Evolutionary conservation across 92 coral and sea anemone species (phyloP).

Genomic region (Actinostola sp.): DNA sequence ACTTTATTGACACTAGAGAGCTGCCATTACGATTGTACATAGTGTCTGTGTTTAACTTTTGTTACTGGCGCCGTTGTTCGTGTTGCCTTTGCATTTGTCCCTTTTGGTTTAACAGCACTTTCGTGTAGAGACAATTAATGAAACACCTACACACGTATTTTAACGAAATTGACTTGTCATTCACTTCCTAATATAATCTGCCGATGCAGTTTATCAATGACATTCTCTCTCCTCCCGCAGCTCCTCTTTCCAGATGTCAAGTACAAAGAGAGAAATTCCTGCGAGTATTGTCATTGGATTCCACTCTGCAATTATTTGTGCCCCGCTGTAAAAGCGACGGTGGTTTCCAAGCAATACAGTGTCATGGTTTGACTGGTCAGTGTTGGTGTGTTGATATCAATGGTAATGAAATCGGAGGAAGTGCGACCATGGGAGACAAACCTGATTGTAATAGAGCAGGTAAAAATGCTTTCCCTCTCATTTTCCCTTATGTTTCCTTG

Average conservation of each 20-base stretch:
- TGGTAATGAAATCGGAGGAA: slow-evolving; percentile 84
- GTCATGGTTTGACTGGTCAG: slow-evolving; percentile 78
- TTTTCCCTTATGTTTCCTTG: neutral
- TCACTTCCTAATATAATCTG: no score
- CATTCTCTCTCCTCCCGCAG: slow-evolving; percentile 1
- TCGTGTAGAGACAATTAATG: no score
- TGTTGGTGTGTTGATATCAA: slow-evolving; percentile 95
- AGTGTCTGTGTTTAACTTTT: no score
- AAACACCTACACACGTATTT: no score
- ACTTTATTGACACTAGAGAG: no score
- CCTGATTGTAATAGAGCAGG: slow-evolving; percentile 72
- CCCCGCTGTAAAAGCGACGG: slow-evolving; percentile 80
- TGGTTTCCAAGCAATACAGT: slow-evolving; percentile 67
- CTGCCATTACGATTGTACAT: no score
- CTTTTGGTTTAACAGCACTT: no score
- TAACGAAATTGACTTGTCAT: no score
- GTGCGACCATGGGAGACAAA: slow-evolving; percentile 41
- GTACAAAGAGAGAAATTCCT: slow-evolving; percentile 23
- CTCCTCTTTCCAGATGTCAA: slow-evolving; percentile 60
- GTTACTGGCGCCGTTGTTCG: no score
- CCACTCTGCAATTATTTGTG: slow-evolving; percentile 41
- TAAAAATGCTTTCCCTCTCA: no score
- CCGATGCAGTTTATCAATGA: neutral
- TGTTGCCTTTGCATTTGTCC: no score
- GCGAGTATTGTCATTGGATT: slow-evolving; percentile 15